A percentile compares a stretch with the other conserved stretches of the same genome.
phyloP scores from a whole-genome alignment of 2,113 vertebrate genomes.

The Atherinomorus stipes region DNA sequence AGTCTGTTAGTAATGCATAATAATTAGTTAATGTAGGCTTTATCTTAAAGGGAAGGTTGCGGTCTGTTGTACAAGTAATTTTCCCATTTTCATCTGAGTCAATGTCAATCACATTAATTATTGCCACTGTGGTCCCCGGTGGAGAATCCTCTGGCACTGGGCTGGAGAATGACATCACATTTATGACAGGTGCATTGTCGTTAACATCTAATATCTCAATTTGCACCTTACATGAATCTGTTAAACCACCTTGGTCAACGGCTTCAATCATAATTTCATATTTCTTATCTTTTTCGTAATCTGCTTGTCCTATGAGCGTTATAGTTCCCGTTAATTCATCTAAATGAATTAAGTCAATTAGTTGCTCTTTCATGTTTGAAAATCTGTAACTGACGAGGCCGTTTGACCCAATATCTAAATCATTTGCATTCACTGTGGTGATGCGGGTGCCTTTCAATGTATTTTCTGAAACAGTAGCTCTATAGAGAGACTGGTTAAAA shows the following conservation, averaged over 20 bases:
- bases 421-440: slow-evolving; percentile 56
- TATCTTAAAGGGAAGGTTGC: slow-evolving; percentile 59
- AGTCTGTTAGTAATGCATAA: slow-evolving; percentile 64
- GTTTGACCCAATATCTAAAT: slow-evolving; percentile 64
- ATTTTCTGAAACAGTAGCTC: slow-evolving; percentile 49
- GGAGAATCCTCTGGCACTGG: slow-evolving; percentile 60
- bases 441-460: slow-evolving; percentile 34
- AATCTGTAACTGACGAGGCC: slow-evolving; percentile 80
- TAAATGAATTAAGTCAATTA: slow-evolving; percentile 67
- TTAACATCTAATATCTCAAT: slow-evolving; percentile 80
- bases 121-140: slow-evolving; percentile 55
- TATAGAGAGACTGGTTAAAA: slow-evolving; percentile 55
- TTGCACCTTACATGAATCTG: slow-evolving; percentile 74
- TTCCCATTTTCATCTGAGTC: slow-evolving; percentile 70
- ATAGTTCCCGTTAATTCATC: slow-evolving; percentile 75
- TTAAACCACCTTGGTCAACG: slow-evolving; percentile 81
- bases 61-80: slow-evolving; percentile 47
- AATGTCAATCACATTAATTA: slow-evolving; percentile 70
- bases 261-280: slow-evolving; percentile 79
- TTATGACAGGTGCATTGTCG: slow-evolving; percentile 71
- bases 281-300: slow-evolving; percentile 81
- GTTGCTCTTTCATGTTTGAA: slow-evolving; percentile 43
- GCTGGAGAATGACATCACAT: slow-evolving; percentile 67
- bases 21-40: slow-evolving; percentile 63
- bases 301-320: slow-evolving; percentile 61